Conservation (phyloP, 2,888 invertebrate genomes). For the Meandrusa payeni region DNA sequence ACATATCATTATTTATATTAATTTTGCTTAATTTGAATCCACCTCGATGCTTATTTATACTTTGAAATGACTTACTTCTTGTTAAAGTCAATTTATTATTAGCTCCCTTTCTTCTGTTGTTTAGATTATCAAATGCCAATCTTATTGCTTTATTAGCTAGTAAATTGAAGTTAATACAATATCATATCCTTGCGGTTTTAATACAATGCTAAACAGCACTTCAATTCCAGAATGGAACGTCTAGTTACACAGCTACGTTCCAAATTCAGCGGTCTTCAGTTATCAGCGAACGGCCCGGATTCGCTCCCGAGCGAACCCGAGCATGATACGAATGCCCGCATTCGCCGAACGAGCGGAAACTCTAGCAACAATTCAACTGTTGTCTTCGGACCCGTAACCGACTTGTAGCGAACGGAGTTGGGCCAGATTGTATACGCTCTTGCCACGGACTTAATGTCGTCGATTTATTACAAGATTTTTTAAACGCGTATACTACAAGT, state of each 20-base stretch:
- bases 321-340: slow-evolving; percentile 46
- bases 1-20: too few species aligned
- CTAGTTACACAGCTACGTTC: slow-evolving; percentile 79
- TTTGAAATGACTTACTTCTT: too few species aligned
- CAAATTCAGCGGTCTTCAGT: slow-evolving; percentile 67
- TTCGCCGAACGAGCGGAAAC: slow-evolving; percentile 58
- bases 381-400: slow-evolving; percentile 82
- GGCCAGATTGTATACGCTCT: slow-evolving; percentile 43
- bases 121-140: background rate
- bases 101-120: too few species aligned
- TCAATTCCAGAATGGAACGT: slow-evolving; percentile 79
- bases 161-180: background rate
- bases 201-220: slow-evolving; percentile 41
- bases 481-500: background rate
- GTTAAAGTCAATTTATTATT: too few species aligned
- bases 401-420: slow-evolving; percentile 73
- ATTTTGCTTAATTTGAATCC: too few species aligned
- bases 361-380: slow-evolving; percentile 65
- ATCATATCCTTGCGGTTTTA: slow-evolving; percentile 28
- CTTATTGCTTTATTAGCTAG: slow-evolving; percentile 6
- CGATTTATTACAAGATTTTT: slow-evolving; percentile 44
- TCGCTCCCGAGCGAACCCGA: slow-evolving; percentile 69
- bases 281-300: slow-evolving; percentile 61
- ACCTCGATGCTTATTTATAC: too few species aligned
- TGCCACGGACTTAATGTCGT: slow-evolving; percentile 55